These are phyloP conservation scores for Pocillopora meandrina DNA, from an alignment of 92 coral and sea anemone species.

Conservation along the genomic window DNA sequence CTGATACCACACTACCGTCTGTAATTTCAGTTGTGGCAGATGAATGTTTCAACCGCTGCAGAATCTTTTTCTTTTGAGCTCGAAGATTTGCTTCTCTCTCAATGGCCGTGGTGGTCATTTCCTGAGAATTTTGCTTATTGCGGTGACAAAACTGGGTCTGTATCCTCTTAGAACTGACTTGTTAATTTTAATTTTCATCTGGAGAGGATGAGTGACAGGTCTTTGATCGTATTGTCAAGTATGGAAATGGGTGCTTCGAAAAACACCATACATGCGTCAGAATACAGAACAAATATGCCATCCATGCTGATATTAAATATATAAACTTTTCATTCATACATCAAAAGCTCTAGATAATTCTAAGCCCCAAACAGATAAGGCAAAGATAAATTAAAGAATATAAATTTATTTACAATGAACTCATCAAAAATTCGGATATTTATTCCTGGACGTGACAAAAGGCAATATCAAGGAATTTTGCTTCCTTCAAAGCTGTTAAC, in stretches of 20 bases:
- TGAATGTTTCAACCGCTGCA: slow-evolving; percentile 56
- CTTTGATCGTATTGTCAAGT: slow-evolving; percentile 18
- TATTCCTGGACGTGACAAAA: background rate
- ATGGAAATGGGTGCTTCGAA: slow-evolving; percentile 13
- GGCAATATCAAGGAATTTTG: background rate
- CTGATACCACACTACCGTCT: background rate
- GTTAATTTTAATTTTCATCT: slow-evolving; percentile 25
- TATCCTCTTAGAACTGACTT: slow-evolving; percentile 11
- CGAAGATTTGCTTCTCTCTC: slow-evolving; percentile 61
- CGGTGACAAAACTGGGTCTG: background rate
- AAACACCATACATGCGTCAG: slow-evolving; percentile 13
- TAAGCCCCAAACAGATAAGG: background rate
- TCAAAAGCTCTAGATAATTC: background rate
- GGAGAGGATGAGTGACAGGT: slow-evolving; percentile 27
- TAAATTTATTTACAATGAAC: background rate
- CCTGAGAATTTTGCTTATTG: background rate
- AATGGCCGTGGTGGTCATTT: slow-evolving; percentile 34
- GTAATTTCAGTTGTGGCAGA: background rate
- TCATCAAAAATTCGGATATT: background rate
- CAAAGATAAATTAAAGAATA: background rate
- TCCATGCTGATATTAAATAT: background rate
- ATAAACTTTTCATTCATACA: background rate
- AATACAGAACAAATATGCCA: slow-evolving; percentile 7
- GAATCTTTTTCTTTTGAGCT: slow-evolving; percentile 57
- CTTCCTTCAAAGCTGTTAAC: background rate